Evolutionary conservation across 2,113 vertebrate species (phyloP).

Genomic region (Gadus chalcogrammus): DNA sequence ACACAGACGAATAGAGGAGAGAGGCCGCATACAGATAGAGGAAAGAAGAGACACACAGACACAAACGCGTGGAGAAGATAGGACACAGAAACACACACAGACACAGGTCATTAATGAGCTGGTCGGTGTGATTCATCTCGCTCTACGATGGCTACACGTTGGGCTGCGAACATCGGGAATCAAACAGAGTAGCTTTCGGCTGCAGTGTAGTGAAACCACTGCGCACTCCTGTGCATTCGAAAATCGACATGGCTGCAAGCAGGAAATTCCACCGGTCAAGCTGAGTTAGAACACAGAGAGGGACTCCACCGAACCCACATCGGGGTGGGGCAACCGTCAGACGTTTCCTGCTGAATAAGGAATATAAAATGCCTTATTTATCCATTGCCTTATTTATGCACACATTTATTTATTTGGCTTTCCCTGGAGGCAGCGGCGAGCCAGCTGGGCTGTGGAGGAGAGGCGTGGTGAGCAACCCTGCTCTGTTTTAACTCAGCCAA

Average conservation of each 20-base stretch:
- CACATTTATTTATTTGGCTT: not conserved
- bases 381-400: conserved; percentile 18
- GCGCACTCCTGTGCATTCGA: too few relatives aligned
- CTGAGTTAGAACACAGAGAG: conserved; percentile 20
- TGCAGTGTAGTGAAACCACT: too few relatives aligned
- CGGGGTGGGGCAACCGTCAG: conserved; percentile 31
- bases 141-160: too few relatives aligned
- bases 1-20: too few relatives aligned
- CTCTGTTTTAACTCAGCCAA: conserved; percentile 49
- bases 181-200: too few relatives aligned
- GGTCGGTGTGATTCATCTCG: too few relatives aligned
- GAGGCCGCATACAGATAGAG: too few relatives aligned
- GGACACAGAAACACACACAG: not conserved
- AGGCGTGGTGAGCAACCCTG: conserved; percentile 28
- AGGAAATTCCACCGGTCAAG: conserved; percentile 17
- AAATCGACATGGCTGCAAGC: not conserved
- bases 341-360: conserved; percentile 45
- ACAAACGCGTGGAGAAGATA: too few relatives aligned
- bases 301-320: conserved; percentile 30
- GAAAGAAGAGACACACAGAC: too few relatives aligned
- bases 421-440: too few relatives aligned
- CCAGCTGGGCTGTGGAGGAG: conserved; percentile 31
- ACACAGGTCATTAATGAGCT: too few relatives aligned
- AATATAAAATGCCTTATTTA: not conserved
- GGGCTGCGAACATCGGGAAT: too few relatives aligned